Percentiles rank a stretch among this genome's conserved stretches.
These are phyloP conservation scores for Bolinopsis microptera DNA, from an alignment of 37 sponge, comb jelly and placozoan species.

Conservation along the genomic window DNA sequence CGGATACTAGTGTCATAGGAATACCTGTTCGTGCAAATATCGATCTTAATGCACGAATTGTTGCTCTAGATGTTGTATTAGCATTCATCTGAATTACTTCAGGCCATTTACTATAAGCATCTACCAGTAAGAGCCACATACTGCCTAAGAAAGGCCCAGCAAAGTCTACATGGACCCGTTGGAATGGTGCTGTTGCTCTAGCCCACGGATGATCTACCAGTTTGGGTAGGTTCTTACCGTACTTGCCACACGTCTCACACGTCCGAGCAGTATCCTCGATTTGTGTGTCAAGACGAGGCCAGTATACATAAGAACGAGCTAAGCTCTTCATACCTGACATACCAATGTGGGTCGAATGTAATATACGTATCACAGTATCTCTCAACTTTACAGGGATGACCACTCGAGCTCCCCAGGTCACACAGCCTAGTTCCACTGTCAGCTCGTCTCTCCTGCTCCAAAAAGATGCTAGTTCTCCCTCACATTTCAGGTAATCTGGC, in stretches of 20 bases:
- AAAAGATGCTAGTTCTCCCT: background rate
- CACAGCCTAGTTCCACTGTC: background rate
- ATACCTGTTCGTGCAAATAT: conserved; percentile 69
- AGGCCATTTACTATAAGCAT: conserved; percentile 71
- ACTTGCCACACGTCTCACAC: conserved; percentile 35
- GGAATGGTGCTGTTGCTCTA: conserved; percentile 1
- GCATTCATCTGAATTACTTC: conserved; percentile 67
- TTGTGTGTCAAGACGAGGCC: conserved; percentile 52
- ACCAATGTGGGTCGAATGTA: conserved; percentile 13
- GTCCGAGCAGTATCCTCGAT: conserved; percentile 47
- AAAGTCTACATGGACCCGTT: background rate
- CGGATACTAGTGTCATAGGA: conserved; percentile 48
- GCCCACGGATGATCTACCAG: conserved; percentile 15
- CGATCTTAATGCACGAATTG: conserved; percentile 53
- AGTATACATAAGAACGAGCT: conserved; percentile 20
- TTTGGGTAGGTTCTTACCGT: conserved; percentile 26
- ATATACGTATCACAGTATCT: background rate
- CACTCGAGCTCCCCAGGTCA: conserved; percentile 19
- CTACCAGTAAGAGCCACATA: conserved; percentile 50
- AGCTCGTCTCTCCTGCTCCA: conserved; percentile 26
- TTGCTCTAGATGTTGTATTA: conserved; percentile 57
- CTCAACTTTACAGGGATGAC: conserved; percentile 26
- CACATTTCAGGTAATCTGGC: conserved; percentile 51
- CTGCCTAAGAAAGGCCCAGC: conserved; percentile 10
- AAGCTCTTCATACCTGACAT: conserved; percentile 27